Percentiles rank a stretch among this genome's conserved stretches.
Conservation (phyloP, 1,140 invertebrate genomes). For the Drosophila neocordata region DNA sequence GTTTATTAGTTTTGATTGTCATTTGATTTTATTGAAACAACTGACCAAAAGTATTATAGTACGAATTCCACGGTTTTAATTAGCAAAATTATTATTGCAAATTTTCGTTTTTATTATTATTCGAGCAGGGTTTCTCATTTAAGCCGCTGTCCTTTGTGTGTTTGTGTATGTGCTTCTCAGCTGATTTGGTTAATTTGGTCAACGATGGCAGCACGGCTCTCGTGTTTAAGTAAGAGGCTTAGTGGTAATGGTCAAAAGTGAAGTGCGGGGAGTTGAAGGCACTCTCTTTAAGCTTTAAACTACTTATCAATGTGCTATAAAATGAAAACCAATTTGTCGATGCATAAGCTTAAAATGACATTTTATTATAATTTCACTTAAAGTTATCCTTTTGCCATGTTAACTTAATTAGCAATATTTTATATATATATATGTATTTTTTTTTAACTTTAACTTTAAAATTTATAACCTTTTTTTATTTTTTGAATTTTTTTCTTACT, state of each 20-base stretch:
- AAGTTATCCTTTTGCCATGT: too few relatives aligned
- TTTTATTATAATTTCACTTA: too few relatives aligned
- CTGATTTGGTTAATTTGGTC: constrained; percentile 34
- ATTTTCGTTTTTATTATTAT: constrained; percentile 32
- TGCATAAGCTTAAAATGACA: not conserved
- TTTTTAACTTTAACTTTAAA: too few relatives aligned
- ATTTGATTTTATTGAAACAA: constrained; percentile 26
- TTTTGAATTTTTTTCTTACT: too few relatives aligned
- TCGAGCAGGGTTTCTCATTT: constrained; percentile 13
- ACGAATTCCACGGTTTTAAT: constrained; percentile 23
- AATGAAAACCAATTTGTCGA: not conserved
- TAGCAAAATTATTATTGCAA: constrained; percentile 43
- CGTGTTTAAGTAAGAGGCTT: constrained; percentile 41
- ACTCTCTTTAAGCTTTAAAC: not conserved
- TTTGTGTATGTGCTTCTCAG: constrained; percentile 29
- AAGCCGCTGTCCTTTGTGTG: constrained; percentile 25
- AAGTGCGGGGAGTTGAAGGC: too few relatives aligned
- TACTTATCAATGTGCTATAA: not conserved
- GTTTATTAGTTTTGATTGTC: constrained; percentile 50
- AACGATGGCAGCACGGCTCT: not conserved
- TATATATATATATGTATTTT: too few relatives aligned
- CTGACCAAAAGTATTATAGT: too few relatives aligned
- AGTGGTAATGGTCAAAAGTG: constrained; percentile 23
- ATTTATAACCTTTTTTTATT: too few relatives aligned
- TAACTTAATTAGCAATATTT: too few relatives aligned